These are phyloP conservation scores for Discoglossus pictus DNA, from an alignment of 2,797 vertebrate genomes.

Conservation along the genomic window DNA sequence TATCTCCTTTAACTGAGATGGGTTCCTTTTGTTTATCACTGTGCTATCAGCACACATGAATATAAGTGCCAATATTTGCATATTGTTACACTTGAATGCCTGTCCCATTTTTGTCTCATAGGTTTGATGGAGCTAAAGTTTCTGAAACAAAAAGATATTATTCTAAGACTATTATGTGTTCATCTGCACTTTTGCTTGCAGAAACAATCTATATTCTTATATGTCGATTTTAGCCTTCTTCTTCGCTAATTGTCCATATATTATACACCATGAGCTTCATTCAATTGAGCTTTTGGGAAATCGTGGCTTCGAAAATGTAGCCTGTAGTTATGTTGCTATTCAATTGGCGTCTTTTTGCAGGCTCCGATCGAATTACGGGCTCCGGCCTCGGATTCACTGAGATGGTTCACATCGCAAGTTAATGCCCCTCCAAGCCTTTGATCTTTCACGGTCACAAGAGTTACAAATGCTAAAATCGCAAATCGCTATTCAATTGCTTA, in stretches of 20 bases:
- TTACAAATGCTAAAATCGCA: too few species aligned
- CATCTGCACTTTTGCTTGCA: background rate
- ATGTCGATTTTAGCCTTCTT: background rate
- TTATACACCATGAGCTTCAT: too few species aligned
- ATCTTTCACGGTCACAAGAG: too few species aligned
- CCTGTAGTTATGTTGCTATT: too few species aligned
- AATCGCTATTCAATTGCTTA: too few species aligned
- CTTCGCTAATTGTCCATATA: background rate
- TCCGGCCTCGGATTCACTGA: too few species aligned
- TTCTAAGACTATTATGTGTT: constrained; percentile 1
- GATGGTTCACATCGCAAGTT: too few species aligned
- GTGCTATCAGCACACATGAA: constrained; percentile 10
- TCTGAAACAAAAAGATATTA: background rate
- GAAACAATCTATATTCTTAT: background rate
- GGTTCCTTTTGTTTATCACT: constrained; percentile 1
- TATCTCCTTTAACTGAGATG: background rate
- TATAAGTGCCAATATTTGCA: background rate
- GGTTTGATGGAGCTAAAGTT: constrained; percentile 1
- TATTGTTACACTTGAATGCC: constrained; percentile 24
- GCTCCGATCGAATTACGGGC: too few species aligned
- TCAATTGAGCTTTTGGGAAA: too few species aligned
- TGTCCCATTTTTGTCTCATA: constrained; percentile 9
- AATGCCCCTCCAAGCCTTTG: too few species aligned
- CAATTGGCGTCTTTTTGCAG: too few species aligned
- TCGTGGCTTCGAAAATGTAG: too few species aligned